These are phyloP conservation scores for Oryzias sinensis DNA, from an alignment of 2,797 vertebrate genomes.

Conservation along the genomic window DNA sequence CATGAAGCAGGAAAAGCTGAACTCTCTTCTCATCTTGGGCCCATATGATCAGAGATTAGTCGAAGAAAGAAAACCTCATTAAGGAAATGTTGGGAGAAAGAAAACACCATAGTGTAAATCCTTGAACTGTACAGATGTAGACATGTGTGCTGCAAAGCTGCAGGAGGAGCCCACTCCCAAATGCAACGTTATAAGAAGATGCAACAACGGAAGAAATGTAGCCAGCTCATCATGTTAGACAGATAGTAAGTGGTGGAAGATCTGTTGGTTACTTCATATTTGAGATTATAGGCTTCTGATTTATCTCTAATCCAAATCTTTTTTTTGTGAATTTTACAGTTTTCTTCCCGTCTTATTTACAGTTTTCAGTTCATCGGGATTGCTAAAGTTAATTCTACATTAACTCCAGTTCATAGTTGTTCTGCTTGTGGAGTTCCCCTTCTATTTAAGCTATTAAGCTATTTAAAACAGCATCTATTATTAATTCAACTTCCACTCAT, in stretches of 20 bases:
- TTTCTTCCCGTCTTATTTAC: neutral
- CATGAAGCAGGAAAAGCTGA: constrained; percentile 23
- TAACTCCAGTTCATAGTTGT: neutral
- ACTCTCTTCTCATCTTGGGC: constrained; percentile 27
- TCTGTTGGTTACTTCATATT: constrained; percentile 5
- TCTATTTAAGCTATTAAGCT: neutral
- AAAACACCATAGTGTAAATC: constrained; percentile 3
- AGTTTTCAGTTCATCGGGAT: neutral
- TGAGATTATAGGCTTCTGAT: neutral
- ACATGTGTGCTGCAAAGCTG: constrained; percentile 17
- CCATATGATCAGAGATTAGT: constrained; percentile 45
- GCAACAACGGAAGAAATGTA: constrained; percentile 37
- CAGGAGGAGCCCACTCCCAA: constrained; percentile 19
- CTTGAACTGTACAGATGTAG: constrained; percentile 16
- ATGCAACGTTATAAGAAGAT: constrained; percentile 11
- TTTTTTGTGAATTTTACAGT: constrained; percentile 2
- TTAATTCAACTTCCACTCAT: too few relatives aligned
- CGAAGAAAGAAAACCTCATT: constrained; percentile 20
- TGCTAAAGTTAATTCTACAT: neutral
- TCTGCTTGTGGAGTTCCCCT: neutral
- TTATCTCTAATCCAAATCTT: constrained; percentile 9
- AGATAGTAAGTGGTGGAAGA: constrained; percentile 1
- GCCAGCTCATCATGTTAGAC: constrained; percentile 7
- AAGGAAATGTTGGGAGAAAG: constrained; percentile 12
- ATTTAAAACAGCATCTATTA: neutral